These are phyloP conservation scores for Ashinkailepas kermadecensis DNA, from an alignment of 2,888 invertebrate species.

Conservation along the genomic window DNA sequence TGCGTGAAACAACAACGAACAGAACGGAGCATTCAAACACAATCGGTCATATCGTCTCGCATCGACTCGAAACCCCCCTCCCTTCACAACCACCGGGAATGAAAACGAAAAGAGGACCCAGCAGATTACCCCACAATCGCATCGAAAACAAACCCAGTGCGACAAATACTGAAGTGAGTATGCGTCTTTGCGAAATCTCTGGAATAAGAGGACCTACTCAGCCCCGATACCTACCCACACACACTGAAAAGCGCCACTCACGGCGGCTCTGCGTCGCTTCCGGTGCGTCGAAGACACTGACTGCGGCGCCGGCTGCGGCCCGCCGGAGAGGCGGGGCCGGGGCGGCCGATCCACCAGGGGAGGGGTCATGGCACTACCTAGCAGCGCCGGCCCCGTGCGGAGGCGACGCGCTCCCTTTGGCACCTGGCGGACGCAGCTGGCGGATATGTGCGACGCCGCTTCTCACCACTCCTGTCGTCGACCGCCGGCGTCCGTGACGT, in stretches of 20 bases:
- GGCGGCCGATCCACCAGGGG: not conserved
- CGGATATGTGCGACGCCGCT: too few relatives aligned
- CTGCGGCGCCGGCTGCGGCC: too few relatives aligned
- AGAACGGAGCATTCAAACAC: not conserved
- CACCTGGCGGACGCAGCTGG: not conserved
- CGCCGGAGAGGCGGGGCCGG: not conserved
- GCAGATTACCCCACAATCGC: not conserved
- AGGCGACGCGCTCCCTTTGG: not conserved
- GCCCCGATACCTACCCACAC: not conserved
- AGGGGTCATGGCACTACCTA: conserved; percentile 11
- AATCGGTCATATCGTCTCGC: not conserved
- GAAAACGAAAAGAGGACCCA: not conserved
- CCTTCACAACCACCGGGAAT: not conserved
- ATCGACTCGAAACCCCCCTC: not conserved
- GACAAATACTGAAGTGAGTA: conserved; percentile 11
- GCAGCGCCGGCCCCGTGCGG: not conserved
- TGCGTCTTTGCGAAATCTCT: not conserved
- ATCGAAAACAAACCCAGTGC: not conserved
- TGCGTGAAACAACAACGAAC: not conserved
- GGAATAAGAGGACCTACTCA: not conserved
- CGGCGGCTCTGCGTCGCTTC: too few relatives aligned
- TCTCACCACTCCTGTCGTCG: too few relatives aligned
- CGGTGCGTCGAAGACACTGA: too few relatives aligned
- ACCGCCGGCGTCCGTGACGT: too few relatives aligned
- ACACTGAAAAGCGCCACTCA: not conserved